Conservation (phyloP, 2,113 vertebrate species). For the Tychaedon coryphoeus region DNA sequence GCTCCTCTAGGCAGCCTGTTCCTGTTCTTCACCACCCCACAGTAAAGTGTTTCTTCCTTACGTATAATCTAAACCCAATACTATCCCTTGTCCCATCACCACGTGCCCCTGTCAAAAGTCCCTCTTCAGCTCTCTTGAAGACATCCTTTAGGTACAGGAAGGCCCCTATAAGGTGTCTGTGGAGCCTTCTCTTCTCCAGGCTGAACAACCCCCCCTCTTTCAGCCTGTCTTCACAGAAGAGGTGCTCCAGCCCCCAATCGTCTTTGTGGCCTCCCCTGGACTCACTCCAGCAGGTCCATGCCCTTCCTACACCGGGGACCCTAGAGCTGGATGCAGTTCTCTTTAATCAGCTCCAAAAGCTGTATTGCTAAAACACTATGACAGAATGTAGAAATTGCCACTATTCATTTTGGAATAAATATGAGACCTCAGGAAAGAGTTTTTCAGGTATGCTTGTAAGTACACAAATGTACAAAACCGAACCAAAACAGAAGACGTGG, state of each 20-base stretch:
- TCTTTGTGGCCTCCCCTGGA: accelerated
- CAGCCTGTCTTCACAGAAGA: not conserved
- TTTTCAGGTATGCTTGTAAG: not conserved
- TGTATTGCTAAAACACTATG: not conserved
- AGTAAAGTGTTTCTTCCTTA: not conserved
- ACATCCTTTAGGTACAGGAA: not conserved
- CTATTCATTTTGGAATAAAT: not conserved
- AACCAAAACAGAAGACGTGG: not conserved
- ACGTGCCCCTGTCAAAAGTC: not conserved
- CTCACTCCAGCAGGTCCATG: not conserved
- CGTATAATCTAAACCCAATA: not conserved
- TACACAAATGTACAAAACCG: not conserved
- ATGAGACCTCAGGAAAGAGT: not conserved
- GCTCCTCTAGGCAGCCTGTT: not conserved
- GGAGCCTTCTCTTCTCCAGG: not conserved
- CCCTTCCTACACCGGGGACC: not conserved
- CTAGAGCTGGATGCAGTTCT: not conserved
- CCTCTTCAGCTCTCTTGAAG: not conserved
- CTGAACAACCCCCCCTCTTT: not conserved
- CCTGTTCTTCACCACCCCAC: not conserved
- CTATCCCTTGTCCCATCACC: not conserved
- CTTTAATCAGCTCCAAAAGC: not conserved
- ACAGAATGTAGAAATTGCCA: not conserved
- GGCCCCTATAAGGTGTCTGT: not conserved
- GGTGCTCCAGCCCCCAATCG: not conserved